Conservation (phyloP, 1,140 invertebrate genomes). For the Argopecten irradians region DNA sequence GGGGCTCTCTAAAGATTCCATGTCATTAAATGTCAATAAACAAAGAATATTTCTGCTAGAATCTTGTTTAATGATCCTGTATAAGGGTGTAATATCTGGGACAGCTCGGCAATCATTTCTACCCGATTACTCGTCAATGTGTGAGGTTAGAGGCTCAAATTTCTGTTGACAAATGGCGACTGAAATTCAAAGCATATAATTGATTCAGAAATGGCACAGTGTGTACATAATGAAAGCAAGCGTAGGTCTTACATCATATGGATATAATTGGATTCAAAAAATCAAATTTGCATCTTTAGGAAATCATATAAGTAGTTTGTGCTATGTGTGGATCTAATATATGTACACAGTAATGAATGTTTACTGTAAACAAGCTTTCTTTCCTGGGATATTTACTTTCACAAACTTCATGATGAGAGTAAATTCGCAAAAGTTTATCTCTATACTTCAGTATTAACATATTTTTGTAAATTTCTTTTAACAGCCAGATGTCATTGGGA, state of each 20-base stretch:
- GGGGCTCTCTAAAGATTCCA: neutral
- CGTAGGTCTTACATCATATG: neutral
- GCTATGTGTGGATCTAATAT: too few species aligned
- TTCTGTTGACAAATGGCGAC: neutral
- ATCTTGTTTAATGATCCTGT: neutral
- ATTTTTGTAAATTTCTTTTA: slow-evolving; percentile 56
- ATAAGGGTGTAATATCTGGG: neutral
- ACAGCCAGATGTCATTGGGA: slow-evolving; percentile 92
- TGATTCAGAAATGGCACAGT: neutral
- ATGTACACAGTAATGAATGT: too few species aligned
- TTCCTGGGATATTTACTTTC: too few species aligned
- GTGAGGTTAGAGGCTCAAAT: neutral
- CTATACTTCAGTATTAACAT: too few species aligned
- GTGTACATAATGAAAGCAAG: neutral
- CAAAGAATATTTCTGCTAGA: neutral
- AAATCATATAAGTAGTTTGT: too few species aligned
- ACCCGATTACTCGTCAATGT: neutral
- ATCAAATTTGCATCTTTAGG: too few species aligned
- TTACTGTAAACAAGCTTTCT: too few species aligned
- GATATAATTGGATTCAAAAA: neutral
- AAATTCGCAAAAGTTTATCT: too few species aligned
- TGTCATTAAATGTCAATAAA: neutral
- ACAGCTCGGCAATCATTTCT: neutral
- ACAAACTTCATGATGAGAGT: too few species aligned
- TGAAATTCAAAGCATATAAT: neutral